Evolutionary conservation across 2,888 invertebrate species (phyloP).

Genomic region (Drosophila demipolita): DNA sequence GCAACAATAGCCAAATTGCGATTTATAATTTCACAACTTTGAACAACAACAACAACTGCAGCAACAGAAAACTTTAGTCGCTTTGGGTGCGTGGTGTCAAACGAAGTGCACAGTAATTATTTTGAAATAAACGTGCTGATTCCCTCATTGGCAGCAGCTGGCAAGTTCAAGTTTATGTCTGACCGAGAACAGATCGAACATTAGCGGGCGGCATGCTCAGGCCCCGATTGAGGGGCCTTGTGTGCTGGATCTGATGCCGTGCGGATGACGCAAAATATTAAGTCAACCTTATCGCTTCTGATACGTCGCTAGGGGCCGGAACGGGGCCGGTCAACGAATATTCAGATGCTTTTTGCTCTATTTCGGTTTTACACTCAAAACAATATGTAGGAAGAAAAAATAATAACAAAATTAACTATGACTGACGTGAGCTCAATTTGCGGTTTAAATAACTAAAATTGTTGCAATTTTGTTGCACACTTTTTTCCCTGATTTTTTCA

Average conservation of each 20-base stretch:
- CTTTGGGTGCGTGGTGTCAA: background rate
- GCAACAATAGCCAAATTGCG: slow-evolving; percentile 7
- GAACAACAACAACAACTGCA: background rate
- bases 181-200: slow-evolving; percentile 15
- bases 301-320: slow-evolving; percentile 32
- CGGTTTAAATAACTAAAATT: slow-evolving; percentile 42
- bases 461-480: slow-evolving; percentile 6
- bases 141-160: too few relatives aligned
- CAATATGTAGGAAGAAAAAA: background rate
- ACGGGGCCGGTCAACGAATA: slow-evolving; percentile 56
- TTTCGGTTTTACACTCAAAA: slow-evolving; percentile 65
- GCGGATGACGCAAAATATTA: slow-evolving; percentile 51
- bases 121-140: background rate
- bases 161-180: slow-evolving; percentile 55
- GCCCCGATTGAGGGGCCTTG: slow-evolving; percentile 70
- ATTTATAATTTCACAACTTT: slow-evolving; percentile 24
- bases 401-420: slow-evolving; percentile 26
- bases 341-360: slow-evolving; percentile 58
- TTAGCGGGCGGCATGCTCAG: slow-evolving; percentile 68
- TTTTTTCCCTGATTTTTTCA: background rate
- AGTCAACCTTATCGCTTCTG: slow-evolving; percentile 66
- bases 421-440: slow-evolving; percentile 65
- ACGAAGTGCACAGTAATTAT: background rate
- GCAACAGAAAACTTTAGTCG: background rate
- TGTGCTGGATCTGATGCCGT: slow-evolving; percentile 45